phyloP scores from a whole-genome alignment of 2,888 invertebrate genomes.

The Tetranychus truncatus region DNA sequence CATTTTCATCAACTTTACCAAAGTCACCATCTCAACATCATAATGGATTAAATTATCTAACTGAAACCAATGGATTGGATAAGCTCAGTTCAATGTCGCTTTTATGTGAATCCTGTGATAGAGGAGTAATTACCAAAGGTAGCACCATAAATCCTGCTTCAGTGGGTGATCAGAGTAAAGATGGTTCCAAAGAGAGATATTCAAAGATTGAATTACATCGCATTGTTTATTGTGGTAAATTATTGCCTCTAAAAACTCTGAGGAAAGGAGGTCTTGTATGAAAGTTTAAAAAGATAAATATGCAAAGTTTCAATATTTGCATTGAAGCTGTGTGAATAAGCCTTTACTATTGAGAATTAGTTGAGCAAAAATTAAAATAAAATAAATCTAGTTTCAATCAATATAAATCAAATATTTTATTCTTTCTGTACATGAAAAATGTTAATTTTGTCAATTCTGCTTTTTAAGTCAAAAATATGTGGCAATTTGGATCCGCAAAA shows the following conservation, averaged over 20 bases:
- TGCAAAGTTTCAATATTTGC: too few species aligned
- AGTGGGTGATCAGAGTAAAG: background rate
- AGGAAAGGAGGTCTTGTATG: constrained; percentile 3
- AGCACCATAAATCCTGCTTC: background rate
- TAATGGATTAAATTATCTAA: background rate
- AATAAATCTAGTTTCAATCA: too few species aligned
- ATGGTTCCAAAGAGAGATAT: background rate
- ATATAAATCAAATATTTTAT: too few species aligned
- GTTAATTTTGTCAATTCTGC: too few species aligned
- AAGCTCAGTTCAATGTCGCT: background rate
- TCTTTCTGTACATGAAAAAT: too few species aligned
- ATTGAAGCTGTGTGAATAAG: too few species aligned
- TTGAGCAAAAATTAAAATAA: too few species aligned
- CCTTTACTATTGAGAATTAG: too few species aligned
- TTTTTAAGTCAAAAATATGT: too few species aligned
- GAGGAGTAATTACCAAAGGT: background rate
- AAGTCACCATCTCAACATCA: background rate
- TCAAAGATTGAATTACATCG: background rate
- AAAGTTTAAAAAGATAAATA: background rate
- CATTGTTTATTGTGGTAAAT: background rate
- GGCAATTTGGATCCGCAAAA: too few species aligned
- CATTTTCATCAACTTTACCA: background rate
- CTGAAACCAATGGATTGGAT: background rate
- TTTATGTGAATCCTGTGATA: background rate
- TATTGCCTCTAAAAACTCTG: background rate